These are phyloP conservation scores for Drosophila subpulchrella DNA, from an alignment of 1,140 invertebrate genomes.

Conservation along the genomic window DNA sequence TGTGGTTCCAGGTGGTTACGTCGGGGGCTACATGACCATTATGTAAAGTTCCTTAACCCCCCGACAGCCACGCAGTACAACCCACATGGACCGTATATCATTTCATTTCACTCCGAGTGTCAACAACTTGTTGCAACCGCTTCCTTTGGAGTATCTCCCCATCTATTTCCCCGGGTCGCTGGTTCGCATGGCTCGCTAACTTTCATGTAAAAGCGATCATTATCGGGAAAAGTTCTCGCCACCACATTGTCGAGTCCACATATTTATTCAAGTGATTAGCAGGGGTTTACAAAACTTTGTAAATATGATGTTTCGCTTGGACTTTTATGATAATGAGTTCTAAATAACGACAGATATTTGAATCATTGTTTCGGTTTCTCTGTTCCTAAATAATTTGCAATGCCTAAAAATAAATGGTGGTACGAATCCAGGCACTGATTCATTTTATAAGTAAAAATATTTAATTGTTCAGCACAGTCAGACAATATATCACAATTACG, in stretches of 20 bases:
- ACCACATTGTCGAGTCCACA: constrained; percentile 17
- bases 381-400: constrained; percentile 4
- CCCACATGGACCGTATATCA: constrained; percentile 9
- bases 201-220: constrained; percentile 45
- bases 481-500: constrained; percentile 24
- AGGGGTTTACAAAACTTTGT: constrained; percentile 28
- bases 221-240: constrained; percentile 51
- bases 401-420: constrained; percentile 13
- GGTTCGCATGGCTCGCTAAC: constrained; percentile 42
- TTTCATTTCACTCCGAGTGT: constrained; percentile 36
- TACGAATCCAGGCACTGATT: constrained; percentile 7
- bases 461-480: constrained; percentile 15
- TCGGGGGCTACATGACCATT: constrained; percentile 20
- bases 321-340: constrained; percentile 30
- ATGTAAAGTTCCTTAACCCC: constrained; percentile 49
- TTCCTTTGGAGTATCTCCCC: constrained; percentile 13
- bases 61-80: constrained; percentile 6
- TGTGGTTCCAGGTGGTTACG: constrained; percentile 42
- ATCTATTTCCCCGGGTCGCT: constrained; percentile 27
- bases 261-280: constrained; percentile 42
- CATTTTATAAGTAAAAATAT: constrained; percentile 5
- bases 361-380: neutral
- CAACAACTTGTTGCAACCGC: constrained; percentile 51
- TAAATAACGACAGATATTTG: neutral
- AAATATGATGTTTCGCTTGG: constrained; percentile 29